Conservation (phyloP, 2,888 invertebrate species). For the Ormia ochracea region DNA sequence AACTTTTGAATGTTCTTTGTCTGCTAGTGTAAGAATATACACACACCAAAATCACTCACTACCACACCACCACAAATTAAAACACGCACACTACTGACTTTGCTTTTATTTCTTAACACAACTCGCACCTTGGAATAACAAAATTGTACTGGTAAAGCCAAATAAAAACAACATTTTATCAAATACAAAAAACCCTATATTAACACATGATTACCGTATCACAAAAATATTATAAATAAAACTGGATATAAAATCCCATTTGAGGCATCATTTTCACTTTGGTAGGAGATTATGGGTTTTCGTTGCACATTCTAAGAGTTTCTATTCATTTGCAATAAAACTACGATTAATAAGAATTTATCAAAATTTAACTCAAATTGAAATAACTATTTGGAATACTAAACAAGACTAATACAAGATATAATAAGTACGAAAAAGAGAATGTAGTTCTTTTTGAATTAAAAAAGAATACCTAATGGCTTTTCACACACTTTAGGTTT, state of each 20-base stretch:
- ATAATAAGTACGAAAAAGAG: too few species aligned
- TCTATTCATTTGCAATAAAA: background rate
- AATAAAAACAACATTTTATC: constrained; percentile 41
- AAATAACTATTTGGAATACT: too few species aligned
- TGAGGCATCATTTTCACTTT: background rate
- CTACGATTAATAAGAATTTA: too few species aligned
- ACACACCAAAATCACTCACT: constrained; percentile 34
- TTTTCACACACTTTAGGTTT: too few species aligned
- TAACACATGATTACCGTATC: background rate
- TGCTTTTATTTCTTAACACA: constrained; percentile 25
- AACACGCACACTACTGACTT: constrained; percentile 26
- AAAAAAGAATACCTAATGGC: too few species aligned
- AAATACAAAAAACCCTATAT: constrained; percentile 29
- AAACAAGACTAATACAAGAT: too few species aligned
- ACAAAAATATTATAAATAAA: background rate
- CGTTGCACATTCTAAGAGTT: too few species aligned
- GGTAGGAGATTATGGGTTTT: too few species aligned
- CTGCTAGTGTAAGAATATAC: constrained; percentile 50
- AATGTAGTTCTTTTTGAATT: too few species aligned
- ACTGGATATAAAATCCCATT: background rate
- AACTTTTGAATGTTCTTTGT: constrained; percentile 50
- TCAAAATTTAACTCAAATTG: too few species aligned
- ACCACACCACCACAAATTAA: constrained; percentile 15
- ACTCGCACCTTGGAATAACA: constrained; percentile 54
- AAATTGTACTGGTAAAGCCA: constrained; percentile 53